Base-by-base conservation (phyloP, 2,888 invertebrate genomes). In the Sesia bembeciformis region DNA sequence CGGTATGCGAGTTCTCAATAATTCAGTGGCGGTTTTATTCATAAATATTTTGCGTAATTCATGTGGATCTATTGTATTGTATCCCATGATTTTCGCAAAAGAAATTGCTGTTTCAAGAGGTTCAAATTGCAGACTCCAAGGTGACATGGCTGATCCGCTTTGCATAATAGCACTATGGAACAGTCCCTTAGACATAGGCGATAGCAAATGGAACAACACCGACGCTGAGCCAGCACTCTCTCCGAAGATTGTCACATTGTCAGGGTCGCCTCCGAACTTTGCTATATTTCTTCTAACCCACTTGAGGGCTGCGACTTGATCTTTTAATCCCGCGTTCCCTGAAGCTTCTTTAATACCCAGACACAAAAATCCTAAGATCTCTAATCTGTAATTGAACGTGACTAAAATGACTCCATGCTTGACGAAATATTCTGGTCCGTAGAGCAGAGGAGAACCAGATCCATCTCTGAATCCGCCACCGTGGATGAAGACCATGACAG, bases 401-500 rank as follows among this genome's bases (percentile, higher is more conserved):
- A 89, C 84, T 43, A 89, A 68, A 38, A 88, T 76, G 0, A 89
- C 77, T 40, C 67, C 78, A 58, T 86, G 76, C 56, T 66, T 70
- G 1, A 83, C 59, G 38, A 89, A 63, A 56, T 81, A 80, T 43
- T 84, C 76, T 0, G 88, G 83, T 7, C 87, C 86, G 53, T 88
- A 88, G 5, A 88, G 56, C 42, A 78, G 74, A 2, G 81, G 78
- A 0, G 82, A 77, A 3, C 78, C 79, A 0, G 87, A 87, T 0
- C 88, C 88, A 39, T 83, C 83, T 39, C 83, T 64, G 59, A 81
- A 89, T 0, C 87, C 88, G 23, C 88, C 88, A 8, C 88, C 88
- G 49, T 89, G 88, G 59, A 89, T 78, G 61, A 81, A 88, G 1
- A 87, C 78, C 84, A 89, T 87, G 41, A 89, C 88, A 3, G 88